Evolutionary conservation across 1,140 invertebrate genomes (phyloP), one percentile per base, ranked within the genome.

Genomic region (Sarcophaga bullata): DNA sequence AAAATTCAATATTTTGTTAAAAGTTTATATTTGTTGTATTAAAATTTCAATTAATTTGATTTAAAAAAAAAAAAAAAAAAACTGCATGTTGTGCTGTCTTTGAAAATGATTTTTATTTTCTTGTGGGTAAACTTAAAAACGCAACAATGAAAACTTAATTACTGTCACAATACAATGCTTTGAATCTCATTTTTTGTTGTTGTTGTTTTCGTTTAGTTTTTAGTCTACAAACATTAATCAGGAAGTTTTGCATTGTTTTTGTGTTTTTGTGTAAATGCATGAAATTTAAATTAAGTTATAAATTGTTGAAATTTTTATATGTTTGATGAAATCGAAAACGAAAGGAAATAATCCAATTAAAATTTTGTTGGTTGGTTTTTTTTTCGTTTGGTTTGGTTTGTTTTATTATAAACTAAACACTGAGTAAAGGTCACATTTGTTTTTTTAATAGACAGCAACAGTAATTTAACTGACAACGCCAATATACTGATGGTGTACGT

Each of bases 211-310:
- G n/a, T n/a, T 58, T 13, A 58, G 11, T 58, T 58, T n/a, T 58
- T 58, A n/a, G 54, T 58, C 54, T 58, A 37, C 25, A 4, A 37
- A 4, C 25, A 37, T 58, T 58, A 58, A 58, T 15, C 54, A 58
- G 54, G 54, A 58, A 58, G 54, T 58, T 58, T 58, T 58, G n/a
- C 15, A n/a, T 58, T 58, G 54, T 58, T 58, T 13, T n/a, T n/a
- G n/a, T 58, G 54, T 13, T 58, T n/a, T n/a, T n/a, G n/a, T 37
- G 25, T 37, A 37, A 37, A 37, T 58, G 54, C 15, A n/a, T 58
- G 13, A 58, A 58, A 58, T 58, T 58, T 58, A n/a, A 58, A 58
- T 58, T 58, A 58, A 58, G 54, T 58, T 58, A 58, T 58, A 58
- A 58, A 58, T 58, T 58, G 54, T 58, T 58, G 1, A 58, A 58